Base-by-base conservation (phyloP, 2,113 vertebrate genomes). In the Gavialis gangeticus region DNA sequence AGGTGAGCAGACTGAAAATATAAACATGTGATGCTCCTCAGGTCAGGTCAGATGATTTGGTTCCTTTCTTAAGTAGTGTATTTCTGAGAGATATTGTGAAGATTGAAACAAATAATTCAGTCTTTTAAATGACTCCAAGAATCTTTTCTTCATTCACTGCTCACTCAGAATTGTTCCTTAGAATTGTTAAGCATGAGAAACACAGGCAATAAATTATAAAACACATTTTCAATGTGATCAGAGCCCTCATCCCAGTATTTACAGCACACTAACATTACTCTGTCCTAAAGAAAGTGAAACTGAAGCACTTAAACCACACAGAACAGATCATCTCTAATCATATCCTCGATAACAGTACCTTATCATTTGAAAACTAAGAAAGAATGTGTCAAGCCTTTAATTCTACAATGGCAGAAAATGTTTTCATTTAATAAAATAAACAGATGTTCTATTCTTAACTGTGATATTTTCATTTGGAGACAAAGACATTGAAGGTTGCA, bases 81-180 rank as follows among this genome's bases (percentile, higher is more conserved):
- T 90, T 93, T 95, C 84, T 22, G 92, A 94, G 60, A 91, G n/a
- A 94, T 6, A 85, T 56, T 67, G 78, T 94, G 89, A 93, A 75
- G 58, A 92, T 25, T 37, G 78, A 96, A 95, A 97, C 27, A 91
- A 30, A 95, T 85, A 92, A 97, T 95, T 96, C 89, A 91, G 62
- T 54, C 63, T 46, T 88, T 94, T 59, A 96, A 97, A 96, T 88
- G 55, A 85, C 75, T 97, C 87, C 82, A 87, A 84, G 59, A 82
- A 91, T 95, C 71, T 87, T 96, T 92, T 93, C 94, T 82, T 94
- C 69, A 69, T 88, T 96, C 77, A 62, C 75, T 96, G 69, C 82
- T 96, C 84, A 64, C 60, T 82, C 67, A 93, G 93, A 97, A 91
- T 71, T 6, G 21, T 28, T 37, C 82, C 54, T 90, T 67, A 82